Evolutionary conservation across 2,888 invertebrate genomes (phyloP), one percentile per base, ranked within the genome.

Genomic region (Entomobrya multifasciata): DNA sequence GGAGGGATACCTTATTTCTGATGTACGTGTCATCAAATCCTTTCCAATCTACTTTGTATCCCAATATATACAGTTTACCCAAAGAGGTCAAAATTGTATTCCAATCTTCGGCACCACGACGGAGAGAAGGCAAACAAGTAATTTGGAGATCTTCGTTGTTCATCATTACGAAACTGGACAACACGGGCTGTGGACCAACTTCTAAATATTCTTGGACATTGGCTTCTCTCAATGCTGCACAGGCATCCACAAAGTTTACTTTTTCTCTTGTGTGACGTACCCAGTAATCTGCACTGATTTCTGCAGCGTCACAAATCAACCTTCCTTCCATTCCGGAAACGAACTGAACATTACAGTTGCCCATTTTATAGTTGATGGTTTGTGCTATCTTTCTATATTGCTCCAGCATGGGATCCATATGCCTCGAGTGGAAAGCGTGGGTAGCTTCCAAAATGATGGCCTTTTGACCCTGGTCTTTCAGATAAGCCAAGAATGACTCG

Each of bases 191-290:
- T n/a, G 85, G 85, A 3, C 85, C 85, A n/a, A 85, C 15, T 36
- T 86, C 86, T 1, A 86, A 1, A 36, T 72, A 86, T 15, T 79
- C 13, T 20, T 3, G 3, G 20, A 10, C 17, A 1, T 57, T 20
- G 36, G 36, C 36, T 36, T 36, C 5, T 8, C 8, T 4, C 4
- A 44, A 41, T 10, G 44, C 72, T 17, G 27, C 77, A 25, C 78
- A 57, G 10, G 87, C 87, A 10, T 84, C 70, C 11, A 78, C 17
- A 65, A 80, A 88, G 10, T n/a, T 36, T 0, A 88, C 88, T 17
- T 77, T 77, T 27, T 88, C 88, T 41, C 87, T 55, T 1, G 87
- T 87, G 36, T 88, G 88, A 3, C 81, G 49, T 22, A 87, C 83
- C 88, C 88, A 88, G 27, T 83, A 88, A 22, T 88, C 62, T 2